Percentiles rank a stretch among this genome's conserved stretches.
phyloP scores from a whole-genome alignment of 64 coral and sea anemone species.

The Actinia equina region DNA sequence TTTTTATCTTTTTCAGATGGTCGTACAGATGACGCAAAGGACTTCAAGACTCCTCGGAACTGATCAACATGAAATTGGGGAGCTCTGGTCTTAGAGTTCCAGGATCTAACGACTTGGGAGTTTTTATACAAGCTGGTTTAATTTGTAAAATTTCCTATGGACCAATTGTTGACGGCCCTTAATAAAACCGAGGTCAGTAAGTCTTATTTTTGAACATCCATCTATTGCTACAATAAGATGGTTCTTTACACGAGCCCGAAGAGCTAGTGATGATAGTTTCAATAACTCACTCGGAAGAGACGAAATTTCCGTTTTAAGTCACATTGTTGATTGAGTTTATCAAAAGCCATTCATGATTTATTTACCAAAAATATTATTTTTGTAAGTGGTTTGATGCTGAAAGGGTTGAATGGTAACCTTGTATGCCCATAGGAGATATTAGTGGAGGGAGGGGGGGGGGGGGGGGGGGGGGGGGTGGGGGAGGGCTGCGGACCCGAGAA shows the following conservation, averaged over 20 bases:
- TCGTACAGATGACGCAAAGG: no score
- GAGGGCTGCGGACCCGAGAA: not conserved
- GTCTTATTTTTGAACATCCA: not conserved
- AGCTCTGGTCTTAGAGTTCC: no score
- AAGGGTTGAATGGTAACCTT: not conserved
- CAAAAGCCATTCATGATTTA: not conserved
- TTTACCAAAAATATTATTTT: constrained; percentile 1
- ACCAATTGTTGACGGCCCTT: not conserved
- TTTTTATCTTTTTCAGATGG: no score
- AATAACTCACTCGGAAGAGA: constrained; percentile 1
- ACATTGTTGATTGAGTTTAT: not conserved
- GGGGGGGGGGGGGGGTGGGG: no score
- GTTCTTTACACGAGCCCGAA: not conserved
- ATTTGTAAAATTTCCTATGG: not conserved
- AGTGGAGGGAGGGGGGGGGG: no score
- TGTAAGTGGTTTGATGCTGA: not conserved
- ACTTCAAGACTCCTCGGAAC: no score
- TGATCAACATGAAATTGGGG: no score
- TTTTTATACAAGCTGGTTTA: no score
- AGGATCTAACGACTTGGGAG: no score
- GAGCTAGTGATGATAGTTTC: not conserved
- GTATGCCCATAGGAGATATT: not conserved
- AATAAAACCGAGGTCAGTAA: not conserved
- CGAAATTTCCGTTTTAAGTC: constrained; percentile 8
- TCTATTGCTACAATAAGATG: not conserved